Evolutionary conservation across 2,113 vertebrate species (phyloP).

Genomic region (Shinisaurus crocodilurus): DNA sequence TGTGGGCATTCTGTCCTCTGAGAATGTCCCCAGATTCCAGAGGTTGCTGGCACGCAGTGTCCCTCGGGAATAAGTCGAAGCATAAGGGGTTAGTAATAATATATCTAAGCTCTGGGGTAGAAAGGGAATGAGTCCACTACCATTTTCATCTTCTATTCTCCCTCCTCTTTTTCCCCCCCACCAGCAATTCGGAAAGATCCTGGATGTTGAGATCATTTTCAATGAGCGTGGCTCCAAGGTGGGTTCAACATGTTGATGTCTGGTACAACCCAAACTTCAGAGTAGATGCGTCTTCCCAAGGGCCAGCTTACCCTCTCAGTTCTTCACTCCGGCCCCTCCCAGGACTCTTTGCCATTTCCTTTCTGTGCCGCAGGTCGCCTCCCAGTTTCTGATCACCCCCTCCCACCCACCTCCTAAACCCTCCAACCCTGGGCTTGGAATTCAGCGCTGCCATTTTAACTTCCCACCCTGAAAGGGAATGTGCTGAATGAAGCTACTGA

Average conservation of each 20-base stretch:
- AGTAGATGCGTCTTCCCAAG: rapidly evolving
- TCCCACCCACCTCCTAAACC: no score
- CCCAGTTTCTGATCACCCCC: not conserved
- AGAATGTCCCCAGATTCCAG: not conserved
- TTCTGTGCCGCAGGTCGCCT: not conserved
- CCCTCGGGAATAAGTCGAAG: not conserved
- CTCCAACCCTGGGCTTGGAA: not conserved
- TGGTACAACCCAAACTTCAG: not conserved
- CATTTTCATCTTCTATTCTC: slow-evolving; percentile 10
- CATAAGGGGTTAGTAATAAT: no score
- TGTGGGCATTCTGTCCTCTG: not conserved
- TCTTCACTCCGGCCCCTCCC: slow-evolving; percentile 65
- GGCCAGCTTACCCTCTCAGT: slow-evolving; percentile 21
- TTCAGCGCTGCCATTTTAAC: not conserved
- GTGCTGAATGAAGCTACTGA: not conserved
- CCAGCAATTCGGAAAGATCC: slow-evolving; percentile 98
- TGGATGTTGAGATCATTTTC: slow-evolving; percentile 99
- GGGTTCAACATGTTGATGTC: slow-evolving; percentile 72
- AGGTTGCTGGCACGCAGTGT: not conserved
- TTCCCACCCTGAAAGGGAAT: not conserved
- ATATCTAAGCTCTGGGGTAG: not conserved
- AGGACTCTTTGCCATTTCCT: not conserved
- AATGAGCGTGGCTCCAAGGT: slow-evolving; percentile 98
- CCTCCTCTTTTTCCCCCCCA: slow-evolving; percentile 65
- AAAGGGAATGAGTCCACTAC: rapidly evolving